Evolutionary conservation across 2,888 invertebrate species (phyloP), one percentile per base, ranked within the genome.

Genomic region (Portevinia maculata): DNA sequence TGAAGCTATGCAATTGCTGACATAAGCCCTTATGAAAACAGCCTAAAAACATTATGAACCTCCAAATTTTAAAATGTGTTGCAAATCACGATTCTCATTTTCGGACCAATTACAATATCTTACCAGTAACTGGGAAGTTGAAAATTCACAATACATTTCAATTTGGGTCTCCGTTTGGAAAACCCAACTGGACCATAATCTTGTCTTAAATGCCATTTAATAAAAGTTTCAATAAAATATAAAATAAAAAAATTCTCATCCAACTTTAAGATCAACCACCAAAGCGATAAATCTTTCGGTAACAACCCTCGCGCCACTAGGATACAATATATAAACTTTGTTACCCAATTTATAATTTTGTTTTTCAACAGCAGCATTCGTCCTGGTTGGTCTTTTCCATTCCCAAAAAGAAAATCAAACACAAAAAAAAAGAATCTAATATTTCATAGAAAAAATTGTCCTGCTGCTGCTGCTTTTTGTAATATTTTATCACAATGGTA

Each of bases 301-400:
- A 67, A 32, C 32, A 53, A 65, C 41, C 32, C 53, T 19, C 9
- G 11, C 2, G n/a, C 4, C 28, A 37, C 3, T 32, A 17, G 11
- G 11, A 21, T 17, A 17, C 7, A 15, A 55, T 57, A 30, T 44
- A 69, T 46, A 62, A 70, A 75, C 69, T 50, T 39, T 64, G 62
- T 69, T 75, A 52, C 57, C 75, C 70, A 81, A 81, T 81, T 81
- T 75, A 81, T 81, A 70, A 81, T 70, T 70, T 64, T 75, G 64
- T 64, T 81, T 64, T 41, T 44, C 69, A 62, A 19, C 34, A 50
- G 52, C 30, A 15, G 57, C 69, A 69, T 55, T 79, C 69, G 69
- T 74, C 37, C 50, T 9, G 48, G 34, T 34, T 34, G n/a, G 62
- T 48, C 41, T 41, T n/a, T n/a, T 48, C 55, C 52, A 24, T 24